Evolutionary conservation across 2,113 vertebrate genomes (phyloP).

Genomic region (Girardinichthys multiradiatus): DNA sequence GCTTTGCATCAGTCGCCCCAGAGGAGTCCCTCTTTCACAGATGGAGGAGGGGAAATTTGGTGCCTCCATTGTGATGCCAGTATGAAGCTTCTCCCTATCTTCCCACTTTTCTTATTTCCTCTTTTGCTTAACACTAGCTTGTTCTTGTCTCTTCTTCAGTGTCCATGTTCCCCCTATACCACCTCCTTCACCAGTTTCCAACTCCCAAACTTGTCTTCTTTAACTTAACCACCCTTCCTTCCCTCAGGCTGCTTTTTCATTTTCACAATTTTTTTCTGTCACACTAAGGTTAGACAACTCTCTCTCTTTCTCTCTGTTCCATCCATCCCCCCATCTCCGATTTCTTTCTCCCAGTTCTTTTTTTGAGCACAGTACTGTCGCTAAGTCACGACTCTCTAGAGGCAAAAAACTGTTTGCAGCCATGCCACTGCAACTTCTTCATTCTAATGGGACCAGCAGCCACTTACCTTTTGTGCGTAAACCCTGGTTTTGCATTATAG

Average conservation of each 20-base stretch:
- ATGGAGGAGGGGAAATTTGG: conserved; percentile 57
- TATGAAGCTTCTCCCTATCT: conserved; percentile 52
- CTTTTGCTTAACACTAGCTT: conserved; percentile 6
- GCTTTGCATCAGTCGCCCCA: conserved; percentile 48
- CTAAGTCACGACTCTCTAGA: conserved; percentile 50
- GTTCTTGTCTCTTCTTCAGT: conserved; percentile 18
- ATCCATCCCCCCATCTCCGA: conserved; percentile 14
- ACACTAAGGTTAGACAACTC: conserved; percentile 53
- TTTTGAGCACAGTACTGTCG: conserved; percentile 59
- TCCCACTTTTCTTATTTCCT: conserved; percentile 20
- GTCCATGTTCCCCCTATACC: conserved; percentile 23
- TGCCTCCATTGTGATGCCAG: conserved; percentile 63
- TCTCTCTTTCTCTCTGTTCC: conserved; percentile 20
- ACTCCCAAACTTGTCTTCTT: conserved; percentile 34
- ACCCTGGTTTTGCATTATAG: conserved; percentile 67
- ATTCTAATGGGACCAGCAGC: conserved; percentile 46
- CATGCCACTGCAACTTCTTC: conserved; percentile 63
- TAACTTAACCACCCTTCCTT: conserved; percentile 29
- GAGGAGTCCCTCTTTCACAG: conserved; percentile 63
- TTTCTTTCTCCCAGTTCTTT: conserved; percentile 26
- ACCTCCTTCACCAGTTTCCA: background rate
- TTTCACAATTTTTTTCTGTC: conserved; percentile 15
- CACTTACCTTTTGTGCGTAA: conserved; percentile 47
- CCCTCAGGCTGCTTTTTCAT: conserved; percentile 13
- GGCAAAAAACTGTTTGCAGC: conserved; percentile 59